Percentiles rank a stretch among this genome's conserved stretches.
phyloP scores from a whole-genome alignment of 2,113 vertebrate species.

The Tretioscincus oriximinensis region DNA sequence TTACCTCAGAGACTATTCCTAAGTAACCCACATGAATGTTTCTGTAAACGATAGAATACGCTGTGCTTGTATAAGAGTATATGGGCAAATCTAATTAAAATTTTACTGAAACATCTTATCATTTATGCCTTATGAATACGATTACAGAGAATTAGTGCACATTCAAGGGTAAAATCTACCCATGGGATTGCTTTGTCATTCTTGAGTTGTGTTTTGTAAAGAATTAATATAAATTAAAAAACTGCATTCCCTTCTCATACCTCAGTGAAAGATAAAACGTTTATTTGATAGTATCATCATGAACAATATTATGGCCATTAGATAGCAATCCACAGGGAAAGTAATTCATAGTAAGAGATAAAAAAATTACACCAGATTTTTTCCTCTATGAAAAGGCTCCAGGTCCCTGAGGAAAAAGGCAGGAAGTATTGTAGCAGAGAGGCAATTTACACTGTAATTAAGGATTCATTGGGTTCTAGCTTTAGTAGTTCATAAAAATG shows the following conservation, averaged over 20 bases:
- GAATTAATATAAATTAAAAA: background rate
- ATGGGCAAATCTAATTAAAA: too few species aligned
- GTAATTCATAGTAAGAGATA: constrained; percentile 13
- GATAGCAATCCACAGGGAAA: background rate
- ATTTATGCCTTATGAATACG: background rate
- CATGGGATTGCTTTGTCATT: background rate
- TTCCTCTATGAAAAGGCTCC: constrained; percentile 14
- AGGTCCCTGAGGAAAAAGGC: background rate
- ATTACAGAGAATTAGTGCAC: background rate
- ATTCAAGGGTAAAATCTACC: background rate
- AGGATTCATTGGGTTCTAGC: background rate
- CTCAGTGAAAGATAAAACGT: background rate
- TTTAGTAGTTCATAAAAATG: background rate
- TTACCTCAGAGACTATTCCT: too few species aligned
- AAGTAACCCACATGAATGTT: too few species aligned
- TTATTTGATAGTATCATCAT: constrained; percentile 7
- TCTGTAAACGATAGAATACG: too few species aligned
- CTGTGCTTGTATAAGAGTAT: too few species aligned
- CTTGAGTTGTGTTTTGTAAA: background rate
- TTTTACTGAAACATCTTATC: background rate
- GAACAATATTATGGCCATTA: background rate
- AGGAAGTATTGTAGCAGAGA: constrained; percentile 32
- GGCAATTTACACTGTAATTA: background rate
- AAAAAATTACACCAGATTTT: background rate
- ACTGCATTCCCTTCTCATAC: background rate